phyloP scores from a whole-genome alignment of 2,113 vertebrate genomes.

The Cyphomyrus plagiostoma region DNA sequence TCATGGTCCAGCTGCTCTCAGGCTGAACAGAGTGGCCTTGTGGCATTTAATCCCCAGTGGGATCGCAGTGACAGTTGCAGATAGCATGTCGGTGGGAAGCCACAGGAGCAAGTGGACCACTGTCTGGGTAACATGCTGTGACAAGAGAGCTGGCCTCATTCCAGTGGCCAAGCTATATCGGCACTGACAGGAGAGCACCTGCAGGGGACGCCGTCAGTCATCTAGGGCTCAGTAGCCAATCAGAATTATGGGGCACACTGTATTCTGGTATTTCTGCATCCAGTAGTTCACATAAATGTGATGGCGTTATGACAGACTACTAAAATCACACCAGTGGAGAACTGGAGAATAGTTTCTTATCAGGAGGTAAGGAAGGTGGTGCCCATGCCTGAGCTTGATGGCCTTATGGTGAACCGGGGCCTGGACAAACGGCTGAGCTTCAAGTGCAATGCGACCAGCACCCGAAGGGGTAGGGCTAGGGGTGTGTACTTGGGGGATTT shows the following conservation, averaged over 20 bases:
- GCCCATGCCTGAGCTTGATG: conserved; percentile 56
- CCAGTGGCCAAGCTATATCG: not conserved
- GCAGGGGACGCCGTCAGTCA: not conserved
- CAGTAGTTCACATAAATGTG: not conserved
- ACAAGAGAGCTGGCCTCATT: not conserved
- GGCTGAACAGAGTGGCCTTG: conserved; percentile 12
- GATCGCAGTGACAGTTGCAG: not conserved
- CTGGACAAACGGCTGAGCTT: conserved; percentile 87
- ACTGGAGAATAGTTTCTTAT: not conserved
- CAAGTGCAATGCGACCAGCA: conserved; percentile 87
- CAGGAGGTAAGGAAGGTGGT: not conserved
- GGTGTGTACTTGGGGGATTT: not conserved
- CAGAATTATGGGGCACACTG: not conserved
- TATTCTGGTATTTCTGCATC: not conserved
- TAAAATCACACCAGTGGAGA: not conserved
- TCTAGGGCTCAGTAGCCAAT: not conserved
- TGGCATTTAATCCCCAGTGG: not conserved
- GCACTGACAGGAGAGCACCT: not conserved
- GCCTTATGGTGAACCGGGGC: conserved; percentile 54
- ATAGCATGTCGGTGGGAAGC: not conserved
- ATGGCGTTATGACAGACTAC: not conserved
- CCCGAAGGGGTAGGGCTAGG: not conserved
- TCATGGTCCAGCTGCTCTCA: not conserved
- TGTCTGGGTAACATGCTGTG: not conserved
- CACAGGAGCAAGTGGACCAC: not conserved